A percentile compares a stretch with the other conserved stretches of the same genome.
phyloP scores from a whole-genome alignment of 1,140 invertebrate species.

The Zaprionus nigranus region DNA sequence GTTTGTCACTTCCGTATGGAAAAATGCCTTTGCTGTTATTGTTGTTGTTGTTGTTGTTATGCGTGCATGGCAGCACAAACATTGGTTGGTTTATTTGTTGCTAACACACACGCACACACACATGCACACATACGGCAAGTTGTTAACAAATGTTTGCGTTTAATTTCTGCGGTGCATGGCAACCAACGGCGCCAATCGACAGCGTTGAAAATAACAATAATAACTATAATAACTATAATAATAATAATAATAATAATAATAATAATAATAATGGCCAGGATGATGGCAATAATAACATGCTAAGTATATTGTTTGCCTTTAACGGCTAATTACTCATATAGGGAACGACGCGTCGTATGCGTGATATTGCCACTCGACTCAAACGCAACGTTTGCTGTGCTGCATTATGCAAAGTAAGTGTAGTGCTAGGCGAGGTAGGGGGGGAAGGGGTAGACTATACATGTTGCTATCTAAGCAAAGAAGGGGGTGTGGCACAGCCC shows the following conservation, averaged over 20 bases:
- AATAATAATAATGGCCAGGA: conserved; percentile 20
- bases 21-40: conserved; percentile 15
- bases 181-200: conserved; percentile 34
- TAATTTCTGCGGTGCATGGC: conserved; percentile 65
- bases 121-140: conserved; percentile 47
- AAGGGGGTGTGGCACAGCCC: not conserved
- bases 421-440: not conserved
- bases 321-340: conserved; percentile 73
- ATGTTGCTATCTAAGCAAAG: conserved; percentile 10
- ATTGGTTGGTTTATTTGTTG: conserved; percentile 41
- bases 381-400: conserved; percentile 9
- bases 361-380: conserved; percentile 71
- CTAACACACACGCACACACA: conserved; percentile 25
- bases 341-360: conserved; percentile 63
- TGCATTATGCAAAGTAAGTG: conserved; percentile 7
- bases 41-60: not conserved
- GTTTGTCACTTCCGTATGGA: conserved; percentile 26
- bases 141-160: conserved; percentile 74
- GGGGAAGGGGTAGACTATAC: not conserved
- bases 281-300: conserved; percentile 59
- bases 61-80: not conserved
- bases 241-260: conserved; percentile 23
- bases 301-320: conserved; percentile 69
- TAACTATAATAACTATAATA: conserved; percentile 21
- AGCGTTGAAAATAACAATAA: not conserved